Evolutionary conservation across 1,140 invertebrate species (phyloP).

Genomic region (Halyomorpha halys): DNA sequence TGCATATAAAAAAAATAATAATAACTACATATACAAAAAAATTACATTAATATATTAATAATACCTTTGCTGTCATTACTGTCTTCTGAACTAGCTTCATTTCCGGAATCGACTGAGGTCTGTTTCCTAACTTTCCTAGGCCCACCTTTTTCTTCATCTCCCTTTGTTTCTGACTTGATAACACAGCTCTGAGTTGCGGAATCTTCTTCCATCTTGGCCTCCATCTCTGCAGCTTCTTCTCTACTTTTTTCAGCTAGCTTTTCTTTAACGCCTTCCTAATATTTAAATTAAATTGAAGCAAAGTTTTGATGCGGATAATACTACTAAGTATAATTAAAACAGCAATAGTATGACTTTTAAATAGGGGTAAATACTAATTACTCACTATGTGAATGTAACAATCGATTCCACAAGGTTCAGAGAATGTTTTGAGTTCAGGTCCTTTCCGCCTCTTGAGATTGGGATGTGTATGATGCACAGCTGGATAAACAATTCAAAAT

Average conservation of each 20-base stretch:
- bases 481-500: not conserved
- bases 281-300: constrained; percentile 23
- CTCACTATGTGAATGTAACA: constrained; percentile 83
- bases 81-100: constrained; percentile 86
- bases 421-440: constrained; percentile 75
- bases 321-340: too few species aligned
- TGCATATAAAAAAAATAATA: too few species aligned
- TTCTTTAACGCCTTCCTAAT: constrained; percentile 69
- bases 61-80: constrained; percentile 68
- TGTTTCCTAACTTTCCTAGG: constrained; percentile 54
- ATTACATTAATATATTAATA: not conserved
- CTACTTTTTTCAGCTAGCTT: constrained; percentile 59
- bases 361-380: constrained; percentile 16
- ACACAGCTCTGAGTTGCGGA: constrained; percentile 30
- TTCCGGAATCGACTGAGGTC: constrained; percentile 71
- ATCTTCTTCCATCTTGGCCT: constrained; percentile 44
- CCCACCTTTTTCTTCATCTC: constrained; percentile 26
- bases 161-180: constrained; percentile 18
- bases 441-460: constrained; percentile 81
- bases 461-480: constrained; percentile 77
- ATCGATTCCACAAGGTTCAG: constrained; percentile 72
- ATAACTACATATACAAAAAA: too few species aligned
- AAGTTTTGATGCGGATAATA: not conserved
- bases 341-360: not conserved
- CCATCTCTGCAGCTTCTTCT: constrained; percentile 33